These are phyloP conservation scores for Grus americana DNA, from an alignment of 2,113 vertebrate species.

Conservation along the genomic window DNA sequence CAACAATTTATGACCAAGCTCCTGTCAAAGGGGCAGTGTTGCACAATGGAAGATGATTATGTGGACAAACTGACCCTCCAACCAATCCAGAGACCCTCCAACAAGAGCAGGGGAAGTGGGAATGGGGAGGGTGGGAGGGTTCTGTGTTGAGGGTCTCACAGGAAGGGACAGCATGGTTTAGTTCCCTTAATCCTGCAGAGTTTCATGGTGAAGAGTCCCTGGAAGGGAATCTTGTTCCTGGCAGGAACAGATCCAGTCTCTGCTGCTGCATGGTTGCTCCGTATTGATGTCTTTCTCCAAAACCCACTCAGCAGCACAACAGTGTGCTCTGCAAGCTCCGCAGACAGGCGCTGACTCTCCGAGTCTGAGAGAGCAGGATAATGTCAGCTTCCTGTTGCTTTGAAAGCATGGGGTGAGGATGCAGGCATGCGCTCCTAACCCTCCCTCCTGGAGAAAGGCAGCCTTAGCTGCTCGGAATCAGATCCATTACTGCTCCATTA, in stretches of 20 bases:
- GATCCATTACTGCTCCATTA: neutral
- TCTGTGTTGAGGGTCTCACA: neutral
- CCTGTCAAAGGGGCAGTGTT: neutral
- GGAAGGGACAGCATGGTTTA: neutral
- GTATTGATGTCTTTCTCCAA: neutral
- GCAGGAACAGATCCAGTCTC: neutral
- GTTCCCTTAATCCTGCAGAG: neutral
- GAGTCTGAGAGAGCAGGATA: neutral
- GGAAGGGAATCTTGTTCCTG: too few relatives aligned
- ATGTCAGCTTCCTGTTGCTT: neutral
- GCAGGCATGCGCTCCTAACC: neutral
- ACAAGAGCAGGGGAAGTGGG: neutral
- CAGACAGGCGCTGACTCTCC: rapidly evolving
- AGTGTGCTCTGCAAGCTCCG: neutral
- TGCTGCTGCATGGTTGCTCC: neutral
- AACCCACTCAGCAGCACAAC: neutral
- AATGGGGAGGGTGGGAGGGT: neutral
- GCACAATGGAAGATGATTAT: neutral
- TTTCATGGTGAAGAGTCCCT: neutral
- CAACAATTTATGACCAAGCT: neutral
- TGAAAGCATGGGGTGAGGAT: neutral
- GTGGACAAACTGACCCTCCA: neutral
- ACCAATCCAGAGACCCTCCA: neutral
- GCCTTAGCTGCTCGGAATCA: neutral
- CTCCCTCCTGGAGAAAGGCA: neutral